A percentile compares a stretch with the other conserved stretches of the same genome.
These are phyloP conservation scores for Karalla daura DNA, from an alignment of 2,797 vertebrate genomes.

Conservation along the genomic window DNA sequence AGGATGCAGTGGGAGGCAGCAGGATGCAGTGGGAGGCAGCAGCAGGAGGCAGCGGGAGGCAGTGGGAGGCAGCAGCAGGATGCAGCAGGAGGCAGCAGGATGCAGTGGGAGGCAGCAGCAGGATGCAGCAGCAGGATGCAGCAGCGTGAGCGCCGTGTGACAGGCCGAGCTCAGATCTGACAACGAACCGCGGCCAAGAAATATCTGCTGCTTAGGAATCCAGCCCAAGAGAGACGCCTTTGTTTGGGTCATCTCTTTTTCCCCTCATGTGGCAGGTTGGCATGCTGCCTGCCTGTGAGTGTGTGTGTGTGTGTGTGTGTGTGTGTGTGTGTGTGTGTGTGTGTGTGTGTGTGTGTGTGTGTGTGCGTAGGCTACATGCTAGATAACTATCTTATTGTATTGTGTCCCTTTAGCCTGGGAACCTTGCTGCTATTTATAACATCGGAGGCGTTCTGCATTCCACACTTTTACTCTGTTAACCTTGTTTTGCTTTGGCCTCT, in stretches of 20 bases:
- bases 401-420: conserved; percentile 56
- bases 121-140: background rate
- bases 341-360: conserved; percentile 45
- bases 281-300: conserved; percentile 30
- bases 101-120: background rate
- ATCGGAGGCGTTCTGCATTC: conserved; percentile 63
- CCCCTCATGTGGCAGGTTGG: conserved; percentile 48
- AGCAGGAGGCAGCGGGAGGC: too few species aligned
- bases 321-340: conserved; percentile 26
- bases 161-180: conserved; percentile 40
- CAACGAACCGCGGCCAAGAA: conserved; percentile 32
- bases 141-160: conserved; percentile 12
- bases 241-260: conserved; percentile 63
- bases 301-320: conserved; percentile 32
- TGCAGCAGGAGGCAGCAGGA: too few species aligned
- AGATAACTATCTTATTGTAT: conserved; percentile 61
- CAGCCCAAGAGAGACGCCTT: conserved; percentile 72
- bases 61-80: too few species aligned
- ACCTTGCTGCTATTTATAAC: conserved; percentile 69
- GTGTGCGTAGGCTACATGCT: conserved; percentile 31
- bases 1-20: too few species aligned
- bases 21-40: too few species aligned
- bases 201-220: conserved; percentile 60
- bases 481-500: conserved; percentile 31
- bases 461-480: conserved; percentile 59